Percentiles rank a stretch among this genome's conserved stretches.
These are phyloP conservation scores for Pseudomyrmex concolor DNA, from an alignment of 1,140 invertebrate species.

Conservation along the genomic window DNA sequence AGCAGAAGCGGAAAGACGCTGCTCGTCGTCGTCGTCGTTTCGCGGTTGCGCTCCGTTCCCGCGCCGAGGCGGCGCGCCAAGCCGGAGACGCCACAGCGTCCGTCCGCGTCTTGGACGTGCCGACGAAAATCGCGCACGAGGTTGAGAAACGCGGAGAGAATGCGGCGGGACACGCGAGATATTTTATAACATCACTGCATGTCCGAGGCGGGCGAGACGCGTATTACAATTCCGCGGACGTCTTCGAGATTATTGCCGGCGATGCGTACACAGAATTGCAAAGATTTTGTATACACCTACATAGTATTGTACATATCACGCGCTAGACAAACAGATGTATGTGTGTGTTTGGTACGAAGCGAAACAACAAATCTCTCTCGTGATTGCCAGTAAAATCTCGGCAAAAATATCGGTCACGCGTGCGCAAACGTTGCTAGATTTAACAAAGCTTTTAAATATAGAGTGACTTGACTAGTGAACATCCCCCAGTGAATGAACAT, in stretches of 20 bases:
- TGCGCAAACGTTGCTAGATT: not conserved
- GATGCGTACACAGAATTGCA: not conserved
- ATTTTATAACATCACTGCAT: constrained; percentile 1
- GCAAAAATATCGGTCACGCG: not conserved
- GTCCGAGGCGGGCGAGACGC: not conserved
- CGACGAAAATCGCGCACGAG: constrained; percentile 4
- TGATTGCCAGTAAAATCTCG: not conserved
- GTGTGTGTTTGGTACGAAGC: not conserved
- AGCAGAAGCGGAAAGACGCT: not conserved
- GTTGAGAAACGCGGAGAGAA: not conserved
- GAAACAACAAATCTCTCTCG: not conserved
- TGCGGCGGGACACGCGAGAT: not conserved
- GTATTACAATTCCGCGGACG: not conserved
- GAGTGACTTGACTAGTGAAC: too few relatives aligned
- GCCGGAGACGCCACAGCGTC: constrained; percentile 3
- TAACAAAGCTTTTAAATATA: too few relatives aligned
- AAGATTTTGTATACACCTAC: not conserved
- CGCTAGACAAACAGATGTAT: too few relatives aligned
- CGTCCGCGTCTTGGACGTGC: constrained; percentile 26
- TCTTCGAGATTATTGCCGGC: not conserved
- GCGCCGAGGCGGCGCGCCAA: too few relatives aligned
- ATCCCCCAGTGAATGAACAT: too few relatives aligned
- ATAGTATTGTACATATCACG: not conserved
- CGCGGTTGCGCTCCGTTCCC: not conserved
- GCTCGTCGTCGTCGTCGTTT: not conserved